Conservation (phyloP, 2,113 vertebrate genomes). For the Tenrec ecaudatus region DNA sequence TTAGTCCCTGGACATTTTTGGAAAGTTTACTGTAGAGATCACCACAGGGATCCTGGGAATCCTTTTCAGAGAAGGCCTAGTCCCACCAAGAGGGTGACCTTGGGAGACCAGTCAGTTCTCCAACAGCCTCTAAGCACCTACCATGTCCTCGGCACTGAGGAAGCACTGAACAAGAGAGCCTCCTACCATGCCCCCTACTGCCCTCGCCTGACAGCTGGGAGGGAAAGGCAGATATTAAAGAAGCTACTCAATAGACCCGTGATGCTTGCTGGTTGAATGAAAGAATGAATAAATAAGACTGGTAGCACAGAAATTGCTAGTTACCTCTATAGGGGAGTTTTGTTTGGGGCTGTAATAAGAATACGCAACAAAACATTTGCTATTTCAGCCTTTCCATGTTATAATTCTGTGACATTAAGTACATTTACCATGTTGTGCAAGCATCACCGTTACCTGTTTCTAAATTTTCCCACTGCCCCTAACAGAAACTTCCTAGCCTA, state of each 20-base stretch:
- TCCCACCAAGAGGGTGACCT: not conserved
- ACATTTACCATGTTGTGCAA: not conserved
- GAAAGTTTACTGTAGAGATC: not conserved
- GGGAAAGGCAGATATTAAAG: too few relatives aligned
- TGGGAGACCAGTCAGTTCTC: not conserved
- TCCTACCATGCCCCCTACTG: too few relatives aligned
- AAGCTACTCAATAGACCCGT: not conserved
- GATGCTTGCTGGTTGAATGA: not conserved
- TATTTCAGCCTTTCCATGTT: not conserved
- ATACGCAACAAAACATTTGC: not conserved
- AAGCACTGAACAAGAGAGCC: too few relatives aligned
- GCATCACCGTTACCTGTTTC: not conserved
- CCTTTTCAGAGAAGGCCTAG: not conserved
- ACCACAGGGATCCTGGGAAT: not conserved
- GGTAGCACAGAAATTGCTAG: not conserved
- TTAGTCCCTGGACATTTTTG: constrained; percentile 15
- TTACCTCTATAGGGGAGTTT: not conserved
- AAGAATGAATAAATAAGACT: not conserved
- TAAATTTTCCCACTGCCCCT: not conserved
- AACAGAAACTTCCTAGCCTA: not conserved
- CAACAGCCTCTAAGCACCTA: not conserved
- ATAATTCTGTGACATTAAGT: not conserved
- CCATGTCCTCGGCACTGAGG: too few relatives aligned
- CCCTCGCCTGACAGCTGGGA: too few relatives aligned
- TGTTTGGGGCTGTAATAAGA: not conserved